Evolutionary conservation across 2,888 invertebrate species (phyloP).

Genomic region (Electrophaes corylata): DNA sequence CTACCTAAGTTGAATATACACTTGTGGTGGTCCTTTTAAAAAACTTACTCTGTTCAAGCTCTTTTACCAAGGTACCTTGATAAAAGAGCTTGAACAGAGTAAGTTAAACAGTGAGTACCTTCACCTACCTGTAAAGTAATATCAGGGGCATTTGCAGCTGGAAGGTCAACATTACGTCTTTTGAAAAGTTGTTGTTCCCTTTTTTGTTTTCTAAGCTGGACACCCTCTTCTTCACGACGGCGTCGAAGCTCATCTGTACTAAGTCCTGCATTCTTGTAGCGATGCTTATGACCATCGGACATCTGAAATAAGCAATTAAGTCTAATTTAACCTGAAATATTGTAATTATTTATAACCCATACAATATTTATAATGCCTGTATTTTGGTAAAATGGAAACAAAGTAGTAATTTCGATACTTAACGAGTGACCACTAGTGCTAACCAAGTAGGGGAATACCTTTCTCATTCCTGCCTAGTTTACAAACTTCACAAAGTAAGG

Average conservation of each 20-base stretch:
- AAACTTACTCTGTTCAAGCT: too few species aligned
- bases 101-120: too few species aligned
- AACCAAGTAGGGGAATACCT: too few species aligned
- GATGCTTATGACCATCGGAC: constrained; percentile 94
- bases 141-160: constrained; percentile 68
- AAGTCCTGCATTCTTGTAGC: constrained; percentile 96
- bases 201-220: constrained; percentile 97
- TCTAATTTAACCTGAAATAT: neutral
- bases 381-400: too few species aligned
- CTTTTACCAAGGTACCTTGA: too few species aligned
- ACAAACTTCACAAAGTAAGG: neutral
- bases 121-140: constrained; percentile 69
- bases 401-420: too few species aligned
- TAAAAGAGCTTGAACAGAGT: too few species aligned
- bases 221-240: constrained; percentile 97
- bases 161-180: constrained; percentile 91
- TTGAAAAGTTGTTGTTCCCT: constrained; percentile 97
- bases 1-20: too few species aligned
- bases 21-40: too few species aligned
- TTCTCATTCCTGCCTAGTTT: neutral
- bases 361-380: too few species aligned
- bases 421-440: too few species aligned
- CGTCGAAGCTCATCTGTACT: constrained; percentile 96
- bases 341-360: neutral
- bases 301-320: constrained; percentile 70